phyloP scores from a whole-genome alignment of 2,888 invertebrate genomes.

The Geotrupes spiniger region DNA sequence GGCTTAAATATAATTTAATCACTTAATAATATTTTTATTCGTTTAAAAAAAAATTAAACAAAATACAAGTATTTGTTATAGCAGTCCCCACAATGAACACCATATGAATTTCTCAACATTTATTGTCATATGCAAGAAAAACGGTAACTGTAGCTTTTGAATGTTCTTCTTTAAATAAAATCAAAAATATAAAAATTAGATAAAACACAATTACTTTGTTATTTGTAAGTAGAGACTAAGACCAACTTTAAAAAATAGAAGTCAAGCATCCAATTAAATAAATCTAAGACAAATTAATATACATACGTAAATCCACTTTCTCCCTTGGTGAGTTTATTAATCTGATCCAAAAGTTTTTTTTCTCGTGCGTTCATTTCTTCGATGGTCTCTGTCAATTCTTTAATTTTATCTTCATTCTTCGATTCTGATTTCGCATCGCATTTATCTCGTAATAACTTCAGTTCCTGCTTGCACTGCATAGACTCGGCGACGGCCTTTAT shows the following conservation, averaged over 20 bases:
- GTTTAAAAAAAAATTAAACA: too few species aligned
- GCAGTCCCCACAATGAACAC: too few species aligned
- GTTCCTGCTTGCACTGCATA: constrained; percentile 36
- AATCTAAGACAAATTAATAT: too few species aligned
- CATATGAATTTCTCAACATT: too few species aligned
- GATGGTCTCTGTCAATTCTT: constrained; percentile 36
- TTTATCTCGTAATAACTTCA: constrained; percentile 43
- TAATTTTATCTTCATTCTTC: constrained; percentile 46
- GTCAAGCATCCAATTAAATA: too few species aligned
- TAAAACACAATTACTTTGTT: too few species aligned
- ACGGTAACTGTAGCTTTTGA: too few species aligned
- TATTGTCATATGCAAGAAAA: too few species aligned
- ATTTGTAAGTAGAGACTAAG: constrained; percentile 1
- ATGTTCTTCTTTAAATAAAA: too few species aligned
- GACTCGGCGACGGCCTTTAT: constrained; percentile 43
- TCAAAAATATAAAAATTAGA: too few species aligned
- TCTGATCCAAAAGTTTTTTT: constrained; percentile 26
- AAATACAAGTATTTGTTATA: too few species aligned
- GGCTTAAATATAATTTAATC: constrained; percentile 43
- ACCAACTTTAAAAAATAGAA: background rate
- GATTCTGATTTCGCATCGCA: constrained; percentile 49
- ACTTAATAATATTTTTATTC: too few species aligned
- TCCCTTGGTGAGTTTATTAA: constrained; percentile 20
- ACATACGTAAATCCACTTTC: constrained; percentile 26
- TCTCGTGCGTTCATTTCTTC: constrained; percentile 34